Evolutionary conservation across 2,797 vertebrate species (phyloP).

Genomic region (Forpus xanthops): DNA sequence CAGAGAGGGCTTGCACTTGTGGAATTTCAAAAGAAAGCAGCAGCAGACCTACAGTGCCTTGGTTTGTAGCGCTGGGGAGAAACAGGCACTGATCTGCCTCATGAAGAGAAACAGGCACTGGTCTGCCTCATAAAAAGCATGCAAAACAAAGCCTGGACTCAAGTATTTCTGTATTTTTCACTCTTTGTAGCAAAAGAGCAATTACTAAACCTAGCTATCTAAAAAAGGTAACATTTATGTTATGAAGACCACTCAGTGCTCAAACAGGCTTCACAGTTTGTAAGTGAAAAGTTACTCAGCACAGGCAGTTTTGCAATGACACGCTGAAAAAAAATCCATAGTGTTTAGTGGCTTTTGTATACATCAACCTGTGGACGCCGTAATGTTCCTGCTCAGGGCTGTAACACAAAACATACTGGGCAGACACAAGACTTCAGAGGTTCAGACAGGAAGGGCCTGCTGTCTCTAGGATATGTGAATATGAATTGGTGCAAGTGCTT

Average conservation of each 20-base stretch:
- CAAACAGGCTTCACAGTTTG: background rate
- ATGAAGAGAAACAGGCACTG: background rate
- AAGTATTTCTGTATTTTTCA: background rate
- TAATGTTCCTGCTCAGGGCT: background rate
- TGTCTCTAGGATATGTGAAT: background rate
- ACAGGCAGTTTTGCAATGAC: background rate
- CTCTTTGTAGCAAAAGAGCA: background rate
- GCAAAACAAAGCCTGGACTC: background rate
- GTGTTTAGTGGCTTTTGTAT: background rate
- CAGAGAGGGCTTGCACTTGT: background rate
- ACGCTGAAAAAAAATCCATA: background rate
- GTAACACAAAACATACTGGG: background rate
- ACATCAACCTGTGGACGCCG: background rate
- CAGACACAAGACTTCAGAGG: background rate
- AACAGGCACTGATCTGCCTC: background rate
- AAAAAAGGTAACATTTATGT: background rate
- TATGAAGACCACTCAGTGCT: background rate
- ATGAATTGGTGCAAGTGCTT: background rate
- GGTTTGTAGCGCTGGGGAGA: background rate
- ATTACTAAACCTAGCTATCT: background rate
- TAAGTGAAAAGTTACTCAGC: background rate
- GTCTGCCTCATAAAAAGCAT: background rate
- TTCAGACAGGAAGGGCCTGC: background rate
- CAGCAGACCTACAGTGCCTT: background rate
- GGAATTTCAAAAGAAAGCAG: background rate